Base-by-base conservation (phyloP, 2,113 vertebrate genomes). In the Chauna torquata region DNA sequence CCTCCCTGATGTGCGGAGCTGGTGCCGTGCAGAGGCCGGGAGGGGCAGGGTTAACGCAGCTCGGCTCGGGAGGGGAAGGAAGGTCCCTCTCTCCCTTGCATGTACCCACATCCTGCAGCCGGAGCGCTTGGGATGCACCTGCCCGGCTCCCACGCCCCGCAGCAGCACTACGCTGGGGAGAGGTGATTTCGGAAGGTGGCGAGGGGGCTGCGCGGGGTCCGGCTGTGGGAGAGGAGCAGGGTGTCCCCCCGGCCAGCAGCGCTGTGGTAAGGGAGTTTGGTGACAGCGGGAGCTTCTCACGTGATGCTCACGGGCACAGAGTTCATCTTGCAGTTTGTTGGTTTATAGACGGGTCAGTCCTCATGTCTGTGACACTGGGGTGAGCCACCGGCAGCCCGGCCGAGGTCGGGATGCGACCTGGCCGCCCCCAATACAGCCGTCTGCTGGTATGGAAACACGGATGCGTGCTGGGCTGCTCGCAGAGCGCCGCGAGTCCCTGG, bases 21-120 rank as follows among this genome's bases (percentile, higher is more conserved):
- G 25, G 45, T 47, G 55, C 49, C 58, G 19, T 27, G 25, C 4
- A 0, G 62, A 12, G 27, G 17, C 78, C 1, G 27, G 90, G 88
- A 79, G 22, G 47, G 52, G 19, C 38, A 95, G 90, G 64, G 91
- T 94, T 97, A 96, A 96, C 24, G 7, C 3, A 0, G 13, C 64
- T 86, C 16, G 6, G 77, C 42, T 2, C 68, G 40, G 0, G 0
- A 87, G 47, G 86, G 94, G 77, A 92, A 86, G 80, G 93, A 88
- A 96, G 49, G 86, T 92, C 59, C 28, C 85, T 93, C 86, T 93
- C 68, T 55, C 79, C 90, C 64, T 65, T 62, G 7, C 36, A 16
- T 47, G 5, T 75, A 70, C 81, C 86, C 91, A 81, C 94, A 93
- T 95, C 88, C 77, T 95, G 84, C 74, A 89, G 80, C 30, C 9